phyloP scores from a whole-genome alignment of 92 coral and sea anemone genomes.

The Zoanthus solanderi region DNA sequence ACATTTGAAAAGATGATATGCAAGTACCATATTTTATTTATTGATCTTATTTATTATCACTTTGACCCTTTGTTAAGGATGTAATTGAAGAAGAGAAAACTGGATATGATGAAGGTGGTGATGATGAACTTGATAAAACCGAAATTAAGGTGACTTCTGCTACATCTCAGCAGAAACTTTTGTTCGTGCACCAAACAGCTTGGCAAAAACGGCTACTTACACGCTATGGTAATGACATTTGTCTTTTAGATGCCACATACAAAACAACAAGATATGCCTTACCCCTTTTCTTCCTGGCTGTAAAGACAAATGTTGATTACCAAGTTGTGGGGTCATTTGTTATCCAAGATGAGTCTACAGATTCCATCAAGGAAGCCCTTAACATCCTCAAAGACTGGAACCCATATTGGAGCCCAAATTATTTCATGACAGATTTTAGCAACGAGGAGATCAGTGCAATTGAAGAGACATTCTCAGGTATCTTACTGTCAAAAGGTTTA shows the following conservation, averaged over 20 bases:
- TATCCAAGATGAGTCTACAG: conserved; percentile 29
- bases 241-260: conserved; percentile 67
- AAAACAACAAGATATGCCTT: conserved; percentile 66
- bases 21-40: neutral
- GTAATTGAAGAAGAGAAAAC: conserved; percentile 1
- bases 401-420: conserved; percentile 37
- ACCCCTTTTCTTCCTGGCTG: conserved; percentile 54
- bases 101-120: neutral
- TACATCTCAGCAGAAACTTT: conserved; percentile 38
- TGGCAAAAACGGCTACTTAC: conserved; percentile 59
- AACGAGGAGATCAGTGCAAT: conserved; percentile 35
- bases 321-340: conserved; percentile 22
- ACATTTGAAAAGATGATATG: neutral
- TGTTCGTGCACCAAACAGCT: conserved; percentile 64
- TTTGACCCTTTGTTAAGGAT: conserved; percentile 2
- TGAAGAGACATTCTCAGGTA: conserved; percentile 38
- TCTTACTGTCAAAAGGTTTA: neutral
- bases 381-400: conserved; percentile 22
- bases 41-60: neutral
- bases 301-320: neutral
- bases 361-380: conserved; percentile 27
- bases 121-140: neutral
- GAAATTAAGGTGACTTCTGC: conserved; percentile 20
- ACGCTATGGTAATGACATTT: conserved; percentile 56
- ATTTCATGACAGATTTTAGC: conserved; percentile 36